Evolutionary conservation across 1,140 invertebrate genomes (phyloP).

Genomic region (Drosophila orena): DNA sequence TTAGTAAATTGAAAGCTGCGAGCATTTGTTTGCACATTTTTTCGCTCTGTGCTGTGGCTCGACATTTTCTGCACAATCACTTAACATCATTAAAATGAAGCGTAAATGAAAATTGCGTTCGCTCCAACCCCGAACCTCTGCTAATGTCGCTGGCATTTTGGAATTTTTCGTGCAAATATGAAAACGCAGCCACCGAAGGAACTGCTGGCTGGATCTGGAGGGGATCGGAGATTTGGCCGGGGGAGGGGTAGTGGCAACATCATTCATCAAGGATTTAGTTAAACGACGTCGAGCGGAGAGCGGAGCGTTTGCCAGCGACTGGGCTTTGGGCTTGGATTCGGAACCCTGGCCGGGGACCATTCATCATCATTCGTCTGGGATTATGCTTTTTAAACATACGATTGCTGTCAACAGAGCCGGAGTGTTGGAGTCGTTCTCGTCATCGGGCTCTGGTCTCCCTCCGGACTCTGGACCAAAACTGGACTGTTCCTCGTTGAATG

Average conservation of each 20-base stretch:
- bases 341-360: conserved; percentile 51
- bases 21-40: neutral
- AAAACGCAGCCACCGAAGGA: conserved; percentile 52
- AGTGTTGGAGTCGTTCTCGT: conserved; percentile 60
- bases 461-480: conserved; percentile 5
- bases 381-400: conserved; percentile 84
- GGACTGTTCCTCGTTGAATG: conserved; percentile 25
- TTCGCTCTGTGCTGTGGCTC: conserved; percentile 28
- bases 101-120: conserved; percentile 80
- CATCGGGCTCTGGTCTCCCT: conserved; percentile 14
- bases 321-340: conserved; percentile 17
- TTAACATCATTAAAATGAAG: conserved; percentile 83
- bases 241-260: conserved; percentile 47
- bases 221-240: conserved; percentile 17
- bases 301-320: conserved; percentile 39
- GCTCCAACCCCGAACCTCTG: conserved; percentile 41
- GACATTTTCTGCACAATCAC: conserved; percentile 80
- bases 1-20: no score
- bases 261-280: conserved; percentile 83
- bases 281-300: conserved; percentile 74
- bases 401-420: conserved; percentile 82
- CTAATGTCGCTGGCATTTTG: conserved; percentile 76
- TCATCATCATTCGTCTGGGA: conserved; percentile 83
- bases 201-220: neutral
- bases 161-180: conserved; percentile 76